phyloP scores from a whole-genome alignment of 2,888 invertebrate genomes.

The Loripinus fragilis region DNA sequence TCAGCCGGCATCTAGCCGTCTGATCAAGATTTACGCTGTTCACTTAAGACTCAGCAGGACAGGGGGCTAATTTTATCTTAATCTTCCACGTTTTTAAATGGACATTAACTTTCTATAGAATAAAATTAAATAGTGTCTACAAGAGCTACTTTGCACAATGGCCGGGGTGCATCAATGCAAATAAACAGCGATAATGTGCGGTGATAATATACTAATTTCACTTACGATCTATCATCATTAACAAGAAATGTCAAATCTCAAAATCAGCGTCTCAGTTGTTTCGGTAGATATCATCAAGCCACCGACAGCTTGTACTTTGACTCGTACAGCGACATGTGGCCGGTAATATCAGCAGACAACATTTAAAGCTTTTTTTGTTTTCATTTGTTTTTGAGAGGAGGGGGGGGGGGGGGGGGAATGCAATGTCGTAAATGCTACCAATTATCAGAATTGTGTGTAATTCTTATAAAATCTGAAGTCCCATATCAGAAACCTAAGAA shows the following conservation, averaged over 20 bases:
- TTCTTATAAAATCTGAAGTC: no score
- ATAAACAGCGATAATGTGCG: not conserved
- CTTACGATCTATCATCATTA: slow-evolving; percentile 7
- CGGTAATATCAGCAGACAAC: no score
- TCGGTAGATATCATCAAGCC: not conserved
- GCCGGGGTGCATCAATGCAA: slow-evolving; percentile 3
- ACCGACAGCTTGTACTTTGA: not conserved
- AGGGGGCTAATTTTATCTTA: slow-evolving; percentile 7
- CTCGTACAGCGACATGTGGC: no score
- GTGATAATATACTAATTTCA: slow-evolving; percentile 3
- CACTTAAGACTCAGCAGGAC: no score
- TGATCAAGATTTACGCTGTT: no score
- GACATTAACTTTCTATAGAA: slow-evolving; percentile 12
- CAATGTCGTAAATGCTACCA: no score
- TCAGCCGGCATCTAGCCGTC: no score
- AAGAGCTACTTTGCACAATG: not conserved
- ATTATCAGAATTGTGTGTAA: no score
- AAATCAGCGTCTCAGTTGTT: not conserved
- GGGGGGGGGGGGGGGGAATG: no score
- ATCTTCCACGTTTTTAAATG: not conserved
- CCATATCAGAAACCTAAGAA: no score
- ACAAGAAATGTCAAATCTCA: not conserved
- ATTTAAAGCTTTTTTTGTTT: no score
- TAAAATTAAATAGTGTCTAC: slow-evolving; percentile 4
- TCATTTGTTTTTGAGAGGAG: no score